Percentiles rank a stretch among this genome's conserved stretches.
These are phyloP conservation scores for Dolichomitus sp. DNA, from an alignment of 2,888 invertebrate species.

Conservation along the genomic window DNA sequence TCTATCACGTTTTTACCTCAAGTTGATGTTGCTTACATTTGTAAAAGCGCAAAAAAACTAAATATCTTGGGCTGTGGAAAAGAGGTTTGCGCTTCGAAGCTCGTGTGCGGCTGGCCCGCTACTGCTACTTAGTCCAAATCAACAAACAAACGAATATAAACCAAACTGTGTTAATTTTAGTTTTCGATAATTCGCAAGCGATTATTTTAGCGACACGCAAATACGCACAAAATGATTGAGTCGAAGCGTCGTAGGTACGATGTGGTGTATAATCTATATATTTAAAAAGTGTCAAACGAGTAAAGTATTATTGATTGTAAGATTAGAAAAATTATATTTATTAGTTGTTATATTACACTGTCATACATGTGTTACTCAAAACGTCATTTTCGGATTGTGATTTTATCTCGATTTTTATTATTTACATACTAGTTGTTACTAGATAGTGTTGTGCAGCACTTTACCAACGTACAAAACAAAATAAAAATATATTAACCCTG, in stretches of 20 bases:
- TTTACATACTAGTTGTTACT: conserved; percentile 3
- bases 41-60: neutral
- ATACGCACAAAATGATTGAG: conserved; percentile 18
- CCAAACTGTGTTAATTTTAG: neutral
- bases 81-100: neutral
- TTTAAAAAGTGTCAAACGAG: neutral
- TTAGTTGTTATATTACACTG: conserved; percentile 12
- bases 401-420: conserved; percentile 3
- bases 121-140: neutral
- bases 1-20: conserved; percentile 55
- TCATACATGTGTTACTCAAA: neutral
- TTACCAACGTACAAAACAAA: conserved; percentile 22
- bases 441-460: neutral
- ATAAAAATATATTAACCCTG: conserved; percentile 18
- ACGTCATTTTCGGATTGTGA: neutral
- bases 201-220: conserved; percentile 4
- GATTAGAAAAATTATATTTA: conserved; percentile 21
- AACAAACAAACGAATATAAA: neutral
- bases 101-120: conserved; percentile 16
- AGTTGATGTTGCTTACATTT: conserved; percentile 48
- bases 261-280: neutral
- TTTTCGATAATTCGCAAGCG: conserved; percentile 8
- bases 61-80: too few species aligned
- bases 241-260: conserved; percentile 23
- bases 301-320: conserved; percentile 18